A percentile compares a stretch with the other conserved stretches of the same genome.
phyloP scores from a whole-genome alignment of 1,140 invertebrate species.

The Zaprionus nigranus region DNA sequence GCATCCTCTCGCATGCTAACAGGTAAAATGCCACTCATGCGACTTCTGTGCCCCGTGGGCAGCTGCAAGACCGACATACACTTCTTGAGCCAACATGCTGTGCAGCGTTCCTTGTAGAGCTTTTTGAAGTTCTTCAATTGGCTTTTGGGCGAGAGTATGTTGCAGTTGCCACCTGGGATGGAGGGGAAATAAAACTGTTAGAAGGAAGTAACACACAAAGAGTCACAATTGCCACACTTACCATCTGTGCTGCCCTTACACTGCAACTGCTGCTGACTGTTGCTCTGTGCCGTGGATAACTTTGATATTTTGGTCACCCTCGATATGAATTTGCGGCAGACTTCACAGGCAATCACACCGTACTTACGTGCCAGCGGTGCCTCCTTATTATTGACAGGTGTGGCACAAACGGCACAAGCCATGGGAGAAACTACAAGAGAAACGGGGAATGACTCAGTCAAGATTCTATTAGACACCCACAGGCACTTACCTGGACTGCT shows the following conservation, averaged over 20 bases:
- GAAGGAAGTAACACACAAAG: neutral
- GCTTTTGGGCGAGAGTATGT: constrained; percentile 89
- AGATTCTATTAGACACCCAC: too few species aligned
- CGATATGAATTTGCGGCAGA: constrained; percentile 93
- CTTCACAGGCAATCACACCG: constrained; percentile 93
- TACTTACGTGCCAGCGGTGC: constrained; percentile 92
- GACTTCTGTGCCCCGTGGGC: constrained; percentile 87
- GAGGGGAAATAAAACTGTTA: neutral
- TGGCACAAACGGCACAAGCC: constrained; percentile 89
- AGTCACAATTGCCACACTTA: constrained; percentile 35
- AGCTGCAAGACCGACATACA: constrained; percentile 92
- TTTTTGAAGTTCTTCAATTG: constrained; percentile 89
- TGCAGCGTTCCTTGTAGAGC: constrained; percentile 90
- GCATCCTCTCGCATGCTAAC: constrained; percentile 68
- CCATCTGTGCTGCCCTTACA: constrained; percentile 89
- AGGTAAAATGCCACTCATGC: constrained; percentile 88
- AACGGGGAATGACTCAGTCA: neutral
- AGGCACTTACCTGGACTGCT: constrained; percentile 38
- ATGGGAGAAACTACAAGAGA: constrained; percentile 15
- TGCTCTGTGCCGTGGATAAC: constrained; percentile 43
- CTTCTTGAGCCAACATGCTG: constrained; percentile 94
- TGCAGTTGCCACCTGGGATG: constrained; percentile 86
- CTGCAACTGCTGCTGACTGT: constrained; percentile 84
- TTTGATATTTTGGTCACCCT: constrained; percentile 87
- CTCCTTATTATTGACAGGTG: constrained; percentile 90